Evolutionary conservation across 2,797 vertebrate species (phyloP).

Genomic region (Lagodon rhomboides): DNA sequence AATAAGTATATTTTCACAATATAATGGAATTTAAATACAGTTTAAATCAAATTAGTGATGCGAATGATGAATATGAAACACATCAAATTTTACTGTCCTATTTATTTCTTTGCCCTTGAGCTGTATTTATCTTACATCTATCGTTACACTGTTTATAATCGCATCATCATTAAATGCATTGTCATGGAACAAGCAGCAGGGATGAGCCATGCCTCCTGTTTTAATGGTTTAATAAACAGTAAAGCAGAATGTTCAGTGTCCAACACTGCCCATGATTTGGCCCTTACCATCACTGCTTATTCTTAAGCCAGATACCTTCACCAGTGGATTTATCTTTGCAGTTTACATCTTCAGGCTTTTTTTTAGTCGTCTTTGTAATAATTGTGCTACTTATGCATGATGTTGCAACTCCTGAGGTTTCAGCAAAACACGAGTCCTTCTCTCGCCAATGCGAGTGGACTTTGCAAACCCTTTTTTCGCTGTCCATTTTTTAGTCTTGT

Average conservation of each 20-base stretch:
- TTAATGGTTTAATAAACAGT: background rate
- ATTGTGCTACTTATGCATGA: constrained; percentile 18
- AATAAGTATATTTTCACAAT: background rate
- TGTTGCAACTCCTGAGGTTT: constrained; percentile 21
- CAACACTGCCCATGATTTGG: background rate
- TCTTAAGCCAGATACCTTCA: constrained; percentile 13
- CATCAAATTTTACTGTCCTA: background rate
- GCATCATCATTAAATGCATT: background rate
- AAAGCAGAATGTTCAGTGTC: background rate
- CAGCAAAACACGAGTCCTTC: constrained; percentile 28
- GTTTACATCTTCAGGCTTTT: constrained; percentile 20
- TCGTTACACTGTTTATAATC: background rate
- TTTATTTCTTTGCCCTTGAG: background rate
- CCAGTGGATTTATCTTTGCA: background rate
- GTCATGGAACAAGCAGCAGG: too few species aligned
- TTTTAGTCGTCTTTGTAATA: background rate
- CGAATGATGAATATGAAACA: background rate
- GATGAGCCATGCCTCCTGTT: background rate
- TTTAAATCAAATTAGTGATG: background rate
- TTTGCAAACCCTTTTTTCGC: constrained; percentile 19
- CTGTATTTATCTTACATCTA: background rate
- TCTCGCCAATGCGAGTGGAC: constrained; percentile 26
- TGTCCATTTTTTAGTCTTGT: background rate
- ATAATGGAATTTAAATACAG: background rate
- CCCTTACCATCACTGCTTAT: background rate